Evolutionary conservation across 2,888 invertebrate species (phyloP).

Genomic region (Drepanosiphum platanoidis): DNA sequence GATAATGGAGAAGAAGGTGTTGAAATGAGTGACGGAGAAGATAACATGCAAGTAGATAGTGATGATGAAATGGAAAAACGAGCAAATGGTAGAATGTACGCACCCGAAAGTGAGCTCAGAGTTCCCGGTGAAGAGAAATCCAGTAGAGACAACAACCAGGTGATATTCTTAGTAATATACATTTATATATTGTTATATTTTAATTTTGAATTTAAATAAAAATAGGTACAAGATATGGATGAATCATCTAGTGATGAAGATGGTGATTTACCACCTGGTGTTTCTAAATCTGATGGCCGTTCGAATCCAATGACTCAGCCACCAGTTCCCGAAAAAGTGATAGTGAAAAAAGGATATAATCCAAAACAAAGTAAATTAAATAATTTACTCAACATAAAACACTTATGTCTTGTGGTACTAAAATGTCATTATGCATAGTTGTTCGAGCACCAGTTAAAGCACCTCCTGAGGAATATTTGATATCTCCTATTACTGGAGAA

Average conservation of each 20-base stretch:
- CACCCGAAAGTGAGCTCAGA: constrained; percentile 65
- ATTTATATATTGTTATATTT: neutral
- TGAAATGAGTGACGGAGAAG: constrained; percentile 67
- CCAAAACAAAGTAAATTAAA: constrained; percentile 79
- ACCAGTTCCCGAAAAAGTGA: constrained; percentile 89
- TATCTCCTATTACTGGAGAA: constrained; percentile 98
- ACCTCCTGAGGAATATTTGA: constrained; percentile 86
- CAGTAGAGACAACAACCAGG: constrained; percentile 63
- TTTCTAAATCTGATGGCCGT: constrained; percentile 41
- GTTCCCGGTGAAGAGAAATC: constrained; percentile 57
- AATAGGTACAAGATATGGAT: constrained; percentile 88
- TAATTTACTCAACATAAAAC: neutral
- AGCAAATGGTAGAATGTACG: constrained; percentile 66
- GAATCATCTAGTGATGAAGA: constrained; percentile 80
- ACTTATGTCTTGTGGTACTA: neutral
- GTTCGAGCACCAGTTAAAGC: constrained; percentile 71
- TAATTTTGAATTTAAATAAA: constrained; percentile 18
- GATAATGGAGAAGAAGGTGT: constrained; percentile 80
- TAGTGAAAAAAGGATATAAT: constrained; percentile 96
- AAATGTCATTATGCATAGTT: constrained; percentile 19
- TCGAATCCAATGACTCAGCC: constrained; percentile 76
- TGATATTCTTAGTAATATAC: neutral
- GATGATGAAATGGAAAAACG: constrained; percentile 64
- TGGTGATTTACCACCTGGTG: constrained; percentile 67
- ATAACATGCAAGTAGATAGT: constrained; percentile 66